Evolutionary conservation across 1,140 invertebrate genomes (phyloP).

Genomic region (Drosophila nebulosa): DNA sequence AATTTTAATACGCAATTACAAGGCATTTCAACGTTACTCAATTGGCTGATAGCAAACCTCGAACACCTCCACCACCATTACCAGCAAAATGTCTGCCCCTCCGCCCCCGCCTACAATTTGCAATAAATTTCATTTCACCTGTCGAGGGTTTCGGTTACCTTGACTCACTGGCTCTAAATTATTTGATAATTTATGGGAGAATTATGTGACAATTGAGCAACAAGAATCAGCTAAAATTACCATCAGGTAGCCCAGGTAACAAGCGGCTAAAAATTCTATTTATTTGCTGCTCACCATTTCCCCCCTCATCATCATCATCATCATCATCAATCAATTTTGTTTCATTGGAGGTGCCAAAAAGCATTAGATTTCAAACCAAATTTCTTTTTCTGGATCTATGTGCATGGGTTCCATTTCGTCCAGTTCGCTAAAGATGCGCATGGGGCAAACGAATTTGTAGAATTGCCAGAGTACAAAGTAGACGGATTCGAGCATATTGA

Average conservation of each 20-base stretch:
- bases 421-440: constrained; percentile 49
- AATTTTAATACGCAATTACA: constrained; percentile 78
- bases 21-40: constrained; percentile 67
- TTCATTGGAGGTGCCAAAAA: constrained; percentile 46
- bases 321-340: constrained; percentile 63
- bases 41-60: constrained; percentile 55
- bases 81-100: background rate
- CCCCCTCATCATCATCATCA: background rate
- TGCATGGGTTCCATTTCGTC: constrained; percentile 29
- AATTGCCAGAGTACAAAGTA: constrained; percentile 52
- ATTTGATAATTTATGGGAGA: constrained; percentile 77
- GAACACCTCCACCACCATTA: background rate
- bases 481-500: constrained; percentile 39
- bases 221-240: background rate
- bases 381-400: constrained; percentile 1
- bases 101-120: constrained; percentile 12
- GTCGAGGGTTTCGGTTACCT: constrained; percentile 46
- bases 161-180: constrained; percentile 61
- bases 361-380: constrained; percentile 46
- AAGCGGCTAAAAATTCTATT: constrained; percentile 24
- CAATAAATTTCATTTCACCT: constrained; percentile 63
- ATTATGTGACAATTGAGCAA: constrained; percentile 72
- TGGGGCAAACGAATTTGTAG: constrained; percentile 40
- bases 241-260: constrained; percentile 14
- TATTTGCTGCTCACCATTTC: constrained; percentile 31